Base-by-base conservation (phyloP, 2,888 invertebrate genomes). In the Plemyria rubiginata region DNA sequence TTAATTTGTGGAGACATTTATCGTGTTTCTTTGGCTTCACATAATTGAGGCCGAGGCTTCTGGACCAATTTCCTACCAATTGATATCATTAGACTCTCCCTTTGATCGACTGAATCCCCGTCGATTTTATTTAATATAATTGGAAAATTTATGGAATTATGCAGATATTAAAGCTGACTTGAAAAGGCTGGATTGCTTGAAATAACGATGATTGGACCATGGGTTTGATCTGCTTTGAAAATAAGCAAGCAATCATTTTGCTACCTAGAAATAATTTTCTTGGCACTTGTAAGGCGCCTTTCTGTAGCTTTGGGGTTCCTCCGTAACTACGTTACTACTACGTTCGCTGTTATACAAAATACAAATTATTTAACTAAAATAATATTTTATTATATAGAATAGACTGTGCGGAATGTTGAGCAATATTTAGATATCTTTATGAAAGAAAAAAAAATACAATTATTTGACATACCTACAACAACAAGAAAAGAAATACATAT, bases 1-100 rank as follows among this genome's bases (percentile, higher is more conserved):
- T 91, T 90, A 89, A 91, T 92, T 91, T 91, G 86, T 82, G 79
- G 78, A 79, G 85, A 85, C 86, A 86, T 86, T 87, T 82, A 85
- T 84, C 81, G 83, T 83, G 76, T 88, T 89, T 82, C 78, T 76
- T 60, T 73, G 90, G 91, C 87, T 90, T 90, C 90, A 73, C 67
- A 77, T 90, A 90, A 91, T 90, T 74, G 77, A 76, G 36, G 41
- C 62, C 45, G 58, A 63, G 60, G 70, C 70, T 76, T 75, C 77
- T 74, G 81, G 81, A 81, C 86, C 88, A 90, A 90, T 90, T 87
- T 82, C 76, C 70, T 76, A 80, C 70, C 85, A 86, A 88, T 88
- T 85, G 85, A 85, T 83, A 82, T 86, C 82, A 85, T 85, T 84
- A 85, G 74, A 72, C 68, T 66, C 70, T 77, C 73, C 78, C 88